phyloP scores from a whole-genome alignment of 2,113 vertebrate genomes.

The Perognathus longimembris region DNA sequence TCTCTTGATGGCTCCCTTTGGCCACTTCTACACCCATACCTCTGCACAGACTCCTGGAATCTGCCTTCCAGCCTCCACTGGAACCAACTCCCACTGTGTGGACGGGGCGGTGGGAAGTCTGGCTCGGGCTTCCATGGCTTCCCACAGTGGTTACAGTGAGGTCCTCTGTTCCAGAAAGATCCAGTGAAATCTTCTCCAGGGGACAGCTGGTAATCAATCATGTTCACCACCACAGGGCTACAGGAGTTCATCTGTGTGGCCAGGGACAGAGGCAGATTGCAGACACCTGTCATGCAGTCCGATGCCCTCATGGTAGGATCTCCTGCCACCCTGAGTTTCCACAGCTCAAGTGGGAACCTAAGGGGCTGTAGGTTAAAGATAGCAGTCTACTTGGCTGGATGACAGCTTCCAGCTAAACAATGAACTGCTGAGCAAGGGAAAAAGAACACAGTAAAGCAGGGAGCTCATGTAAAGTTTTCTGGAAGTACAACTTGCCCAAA shows the following conservation, averaged over 20 bases:
- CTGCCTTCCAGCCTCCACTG: neutral
- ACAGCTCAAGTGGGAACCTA: neutral
- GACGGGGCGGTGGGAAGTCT: no score
- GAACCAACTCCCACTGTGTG: neutral
- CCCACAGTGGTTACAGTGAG: neutral
- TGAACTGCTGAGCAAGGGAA: neutral
- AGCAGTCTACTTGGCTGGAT: neutral
- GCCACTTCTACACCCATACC: no score
- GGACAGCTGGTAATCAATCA: no score
- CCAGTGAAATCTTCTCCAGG: neutral
- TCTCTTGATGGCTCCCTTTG: neutral
- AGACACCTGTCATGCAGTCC: neutral
- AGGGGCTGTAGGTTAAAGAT: neutral
- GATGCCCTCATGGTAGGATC: neutral
- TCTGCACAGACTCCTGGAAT: neutral
- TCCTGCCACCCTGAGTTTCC: neutral
- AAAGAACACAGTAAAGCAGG: neutral
- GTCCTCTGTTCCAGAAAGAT: neutral
- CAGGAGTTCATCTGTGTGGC: neutral
- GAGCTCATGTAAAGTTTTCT: neutral
- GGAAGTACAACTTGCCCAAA: neutral
- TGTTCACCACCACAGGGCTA: neutral
- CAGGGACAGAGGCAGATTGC: fast-evolving
- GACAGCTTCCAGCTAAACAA: neutral
- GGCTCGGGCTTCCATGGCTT: neutral